phyloP scores from a whole-genome alignment of 2,113 vertebrate genomes.

The Aix galericulata region DNA sequence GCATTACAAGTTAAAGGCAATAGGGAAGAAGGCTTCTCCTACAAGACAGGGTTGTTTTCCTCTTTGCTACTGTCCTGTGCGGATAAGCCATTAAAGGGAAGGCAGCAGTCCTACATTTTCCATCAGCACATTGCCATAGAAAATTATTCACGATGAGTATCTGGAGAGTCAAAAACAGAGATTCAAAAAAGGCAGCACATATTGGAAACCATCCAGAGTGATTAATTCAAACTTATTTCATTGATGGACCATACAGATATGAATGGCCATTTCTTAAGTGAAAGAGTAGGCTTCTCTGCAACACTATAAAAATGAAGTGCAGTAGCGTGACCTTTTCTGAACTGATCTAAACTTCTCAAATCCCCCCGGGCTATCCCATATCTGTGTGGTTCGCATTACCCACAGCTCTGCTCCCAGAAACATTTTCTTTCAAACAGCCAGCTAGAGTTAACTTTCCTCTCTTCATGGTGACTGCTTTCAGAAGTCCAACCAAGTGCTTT shows the following conservation, averaged over 20 bases:
- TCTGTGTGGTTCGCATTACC: constrained; percentile 56
- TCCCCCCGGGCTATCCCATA: neutral
- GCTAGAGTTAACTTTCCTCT: neutral
- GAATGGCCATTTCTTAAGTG: neutral
- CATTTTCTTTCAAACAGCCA: constrained; percentile 16
- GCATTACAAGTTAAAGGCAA: neutral
- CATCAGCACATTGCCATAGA: neutral
- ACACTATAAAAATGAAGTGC: constrained; percentile 28
- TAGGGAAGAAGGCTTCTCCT: neutral
- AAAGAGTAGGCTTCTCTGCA: neutral
- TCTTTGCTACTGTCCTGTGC: neutral
- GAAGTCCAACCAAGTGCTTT: neutral
- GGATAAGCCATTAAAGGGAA: neutral
- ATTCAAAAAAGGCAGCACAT: neutral
- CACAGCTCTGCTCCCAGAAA: neutral
- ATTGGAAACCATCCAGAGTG: neutral
- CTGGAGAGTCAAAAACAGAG: neutral
- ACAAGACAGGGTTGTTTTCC: neutral
- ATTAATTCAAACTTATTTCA: neutral
- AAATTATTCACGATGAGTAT: neutral
- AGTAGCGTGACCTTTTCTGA: neutral
- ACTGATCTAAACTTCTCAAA: constrained; percentile 43
- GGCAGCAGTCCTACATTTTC: neutral
- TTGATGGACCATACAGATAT: neutral
- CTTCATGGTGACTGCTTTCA: neutral